Evolutionary conservation across 1,140 invertebrate species (phyloP), one percentile per base, ranked within the genome.

Genomic region (Cylas formicarius): DNA sequence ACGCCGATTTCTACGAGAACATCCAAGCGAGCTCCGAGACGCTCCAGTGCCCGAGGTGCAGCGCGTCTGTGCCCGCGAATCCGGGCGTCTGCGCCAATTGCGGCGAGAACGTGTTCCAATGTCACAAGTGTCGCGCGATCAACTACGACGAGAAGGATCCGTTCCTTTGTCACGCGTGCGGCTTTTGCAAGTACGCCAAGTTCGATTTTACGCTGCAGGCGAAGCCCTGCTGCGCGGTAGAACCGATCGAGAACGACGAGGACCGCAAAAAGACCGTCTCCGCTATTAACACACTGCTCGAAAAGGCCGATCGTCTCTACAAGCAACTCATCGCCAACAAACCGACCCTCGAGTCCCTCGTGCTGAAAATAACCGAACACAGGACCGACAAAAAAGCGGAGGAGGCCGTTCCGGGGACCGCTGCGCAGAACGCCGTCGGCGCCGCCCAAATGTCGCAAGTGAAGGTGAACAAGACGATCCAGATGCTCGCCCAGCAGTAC

Each of bases 111-210:
- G 95, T 97, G 0, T 98, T 93, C 67, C 95, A 99, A 59, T 97
- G 94, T 64, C 90, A 96, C 67, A 97, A 97, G 68, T 97, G 92
- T 71, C 81, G 90, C 10, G 90, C 94, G 0, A 99, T 98, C 50
- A 98, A 98, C 69, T 98, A 99, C 69, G 95, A 98, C 66, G 94
- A 98, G 66, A 96, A 97, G 65, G 95, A 98, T 74, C 95, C 95
- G 2, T 98, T 98, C 76, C 68, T 99, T 9, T 98, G 95, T 65
- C 95, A 97, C 68, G 86, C 92, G 6, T 99, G 95, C 70, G 95
- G 95, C 2, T 98, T 97, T 68, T 98, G 94, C 72, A 98, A 98
- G 70, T 98, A 98, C 69, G 95, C 94, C n/a, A 97, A 97, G 68
- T 97, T 99, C 67, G 95, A 98, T 69, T 94, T 88, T 61, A 91